Base-by-base conservation (phyloP, 1,140 invertebrate genomes). In the Telenomus remus region DNA sequence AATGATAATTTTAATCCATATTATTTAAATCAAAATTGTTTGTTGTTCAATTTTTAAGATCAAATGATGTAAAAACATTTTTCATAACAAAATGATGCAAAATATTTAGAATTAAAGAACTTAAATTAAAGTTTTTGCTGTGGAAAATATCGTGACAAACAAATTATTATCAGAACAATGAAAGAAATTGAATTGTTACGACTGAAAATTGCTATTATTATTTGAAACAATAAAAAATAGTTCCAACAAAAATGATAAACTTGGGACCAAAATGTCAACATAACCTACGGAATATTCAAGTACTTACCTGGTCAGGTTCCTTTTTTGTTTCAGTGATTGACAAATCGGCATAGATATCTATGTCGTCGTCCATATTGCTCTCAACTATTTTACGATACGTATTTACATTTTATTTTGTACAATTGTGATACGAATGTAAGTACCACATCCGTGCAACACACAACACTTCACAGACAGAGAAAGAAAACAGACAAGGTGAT, bases 281-380 rank as follows among this genome's bases (percentile, higher is more conserved):
- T 60, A 70, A 69, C 35, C 34, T 42, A 11, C 4, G 34, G 51
- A 51, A 34, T 19, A 33, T 43, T 4, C 43, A n/a, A n/a, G 10
- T 42, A 34, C 44, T 19, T 48, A 48, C 55, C 14, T 48, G n/a
- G 44, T 34, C 46, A 39, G 73, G 71, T 46, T 80, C 79, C 11
- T 76, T 79, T 50, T 77, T 68, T 7, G 16, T 34, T 7, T 47
- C 39, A 10, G 73, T 69, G 66, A 46, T 69, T 14, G 80, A 73
- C 47, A 87, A 79, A 77, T 86, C 84, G 11, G 63, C 82, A 54
- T 87, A 86, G 55, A 86, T 86, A 53, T 86, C 85, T 1, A 85
- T 79, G 33, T 86, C 83, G 35, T 85, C 82, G 14, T 83, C 81
- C 79, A 84, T 27, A 3, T 27, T 6, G 6, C 19, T 27, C 6